Base-by-base conservation (phyloP, 1,140 invertebrate genomes). In the Leptonema lineaticorne region DNA sequence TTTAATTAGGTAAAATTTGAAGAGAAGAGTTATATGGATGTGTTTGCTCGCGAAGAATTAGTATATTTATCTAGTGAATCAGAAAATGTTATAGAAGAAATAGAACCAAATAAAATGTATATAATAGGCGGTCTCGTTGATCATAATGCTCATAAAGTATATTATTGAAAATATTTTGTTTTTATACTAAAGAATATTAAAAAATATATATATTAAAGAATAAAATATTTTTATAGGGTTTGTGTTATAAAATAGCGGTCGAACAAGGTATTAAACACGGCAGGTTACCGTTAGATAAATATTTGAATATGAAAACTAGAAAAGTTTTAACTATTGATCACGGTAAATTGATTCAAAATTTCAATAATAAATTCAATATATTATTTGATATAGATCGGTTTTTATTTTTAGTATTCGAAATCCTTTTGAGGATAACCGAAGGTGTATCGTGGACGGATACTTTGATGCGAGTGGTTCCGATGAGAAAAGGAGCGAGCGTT, bases 61-160 rank as follows among this genome's bases (percentile, higher is more conserved):
- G 83, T 98, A 1, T 99, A 99, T 80, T 84, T 99, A 58, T 92
- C 93, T 20, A 95, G 95, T 78, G 97, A 99, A 78, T 98, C 96
- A 2, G 88, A 94, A 58, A 96, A 95, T 84, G 80, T 95, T 2
- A 85, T 99, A 63, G 85, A 88, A 60, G 79, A 82, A 56, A 82
- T 98, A 68, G 88, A 94, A 71, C 85, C 91, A 14, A 84, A 89
- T 67, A 91, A 90, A 78, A 86, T 90, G 45, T 98, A 98, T 76
- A 88, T 99, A 41, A 99, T 99, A 80, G 97, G 97, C 46, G 97
- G 96, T 57, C 81, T 99, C 16, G 95, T 99, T 0, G 97, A 99
- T 83, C 97, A 99, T 78, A 99, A 99, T 83, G 85, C 89, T 72
- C 90, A 97, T 74, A 98, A 98, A 85, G 92, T 93, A 11, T 60